Evolutionary conservation across 2,888 invertebrate species (phyloP).

Genomic region (Gryllus longicercus): DNA sequence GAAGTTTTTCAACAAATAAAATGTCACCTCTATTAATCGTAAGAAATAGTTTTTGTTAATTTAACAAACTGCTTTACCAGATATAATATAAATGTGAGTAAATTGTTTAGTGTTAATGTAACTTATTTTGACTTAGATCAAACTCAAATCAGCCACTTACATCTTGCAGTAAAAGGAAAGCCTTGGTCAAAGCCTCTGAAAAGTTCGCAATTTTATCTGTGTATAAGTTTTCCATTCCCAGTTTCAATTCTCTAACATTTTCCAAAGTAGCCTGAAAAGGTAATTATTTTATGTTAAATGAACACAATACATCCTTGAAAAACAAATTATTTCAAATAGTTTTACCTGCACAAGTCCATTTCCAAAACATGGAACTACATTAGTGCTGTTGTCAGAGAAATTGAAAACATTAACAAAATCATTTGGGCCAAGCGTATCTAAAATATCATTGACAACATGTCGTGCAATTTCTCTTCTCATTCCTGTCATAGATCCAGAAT

Average conservation of each 20-base stretch:
- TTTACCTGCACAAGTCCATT: conserved; percentile 78
- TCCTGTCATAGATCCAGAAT: conserved; percentile 90
- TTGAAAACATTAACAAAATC: conserved; percentile 96
- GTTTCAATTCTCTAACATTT: conserved; percentile 77
- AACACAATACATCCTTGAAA: too few species aligned
- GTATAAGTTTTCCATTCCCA: conserved; percentile 71
- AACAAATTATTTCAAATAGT: neutral
- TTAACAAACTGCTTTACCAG: too few species aligned
- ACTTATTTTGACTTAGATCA: neutral
- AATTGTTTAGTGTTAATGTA: neutral
- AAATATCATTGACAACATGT: conserved; percentile 63
- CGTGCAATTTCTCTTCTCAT: conserved; percentile 58
- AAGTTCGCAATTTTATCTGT: conserved; percentile 93
- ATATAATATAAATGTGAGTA: too few species aligned
- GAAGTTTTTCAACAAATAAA: too few species aligned
- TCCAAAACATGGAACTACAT: conserved; percentile 79
- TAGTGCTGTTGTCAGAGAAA: conserved; percentile 73
- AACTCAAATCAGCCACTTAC: conserved; percentile 36
- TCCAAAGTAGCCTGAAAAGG: conserved; percentile 75
- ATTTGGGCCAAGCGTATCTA: conserved; percentile 95
- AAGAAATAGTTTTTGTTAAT: too few species aligned
- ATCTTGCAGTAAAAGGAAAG: conserved; percentile 75
- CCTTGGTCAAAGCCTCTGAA: conserved; percentile 79
- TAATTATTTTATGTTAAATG: too few species aligned
- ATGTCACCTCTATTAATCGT: too few species aligned